Evolutionary conservation across 53 echinoderm and acorn worm genomes (phyloP).

Genomic region (Holothuria scabra): DNA sequence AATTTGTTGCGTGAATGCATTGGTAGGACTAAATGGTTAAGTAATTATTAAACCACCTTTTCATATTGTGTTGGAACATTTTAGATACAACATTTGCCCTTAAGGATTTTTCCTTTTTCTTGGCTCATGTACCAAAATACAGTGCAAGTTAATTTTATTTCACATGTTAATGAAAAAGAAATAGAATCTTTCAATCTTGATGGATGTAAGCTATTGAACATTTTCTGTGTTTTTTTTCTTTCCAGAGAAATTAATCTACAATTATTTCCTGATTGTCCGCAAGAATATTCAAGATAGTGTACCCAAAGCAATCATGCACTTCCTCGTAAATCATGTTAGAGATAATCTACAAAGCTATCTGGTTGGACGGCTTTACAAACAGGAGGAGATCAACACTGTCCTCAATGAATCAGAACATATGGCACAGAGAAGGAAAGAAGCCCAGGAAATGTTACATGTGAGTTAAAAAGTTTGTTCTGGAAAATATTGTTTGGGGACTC

Average conservation of each 20-base stretch:
- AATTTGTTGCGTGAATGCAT: too few relatives aligned
- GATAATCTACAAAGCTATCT: constrained; percentile 98
- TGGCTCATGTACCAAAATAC: too few relatives aligned
- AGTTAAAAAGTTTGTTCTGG: constrained; percentile 7
- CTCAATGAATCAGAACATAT: constrained; percentile 97
- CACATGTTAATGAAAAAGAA: too few relatives aligned
- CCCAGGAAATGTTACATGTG: constrained; percentile 94
- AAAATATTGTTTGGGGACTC: too few relatives aligned
- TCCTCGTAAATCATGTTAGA: constrained; percentile 88
- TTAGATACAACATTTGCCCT: too few relatives aligned
- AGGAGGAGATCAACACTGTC: constrained; percentile 82
- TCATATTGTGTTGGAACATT: too few relatives aligned
- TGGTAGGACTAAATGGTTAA: too few relatives aligned
- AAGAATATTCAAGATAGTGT: constrained; percentile 99
- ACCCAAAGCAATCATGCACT: constrained; percentile 99
- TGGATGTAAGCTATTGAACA: too few relatives aligned
- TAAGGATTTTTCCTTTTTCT: too few relatives aligned
- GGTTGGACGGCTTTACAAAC: constrained; percentile 93
- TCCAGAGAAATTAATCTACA: constrained; percentile 91
- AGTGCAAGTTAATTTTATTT: too few relatives aligned
- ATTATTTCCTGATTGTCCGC: constrained; percentile 95
- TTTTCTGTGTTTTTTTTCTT: constrained; percentile 2
- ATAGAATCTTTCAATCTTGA: too few relatives aligned
- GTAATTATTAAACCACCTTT: too few relatives aligned
- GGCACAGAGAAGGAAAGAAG: constrained; percentile 95